Percentiles rank a stretch among this genome's conserved stretches.
These are phyloP conservation scores for Spatulosminthurus flaviceps DNA, from an alignment of 2,888 invertebrate genomes.

Conservation along the genomic window DNA sequence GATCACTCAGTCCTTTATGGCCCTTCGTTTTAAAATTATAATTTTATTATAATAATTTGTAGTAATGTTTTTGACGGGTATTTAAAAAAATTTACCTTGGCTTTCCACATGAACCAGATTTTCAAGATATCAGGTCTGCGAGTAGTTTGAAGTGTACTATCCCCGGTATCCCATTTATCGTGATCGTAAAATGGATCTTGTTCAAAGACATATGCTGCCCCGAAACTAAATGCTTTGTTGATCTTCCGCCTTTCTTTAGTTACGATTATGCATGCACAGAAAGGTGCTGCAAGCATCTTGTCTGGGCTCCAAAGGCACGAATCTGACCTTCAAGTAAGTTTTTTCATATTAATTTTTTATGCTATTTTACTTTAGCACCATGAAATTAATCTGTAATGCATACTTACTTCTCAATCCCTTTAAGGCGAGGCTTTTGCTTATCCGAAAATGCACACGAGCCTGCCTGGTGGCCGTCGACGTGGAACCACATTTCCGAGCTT, in stretches of 20 bases:
- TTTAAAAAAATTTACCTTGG: neutral
- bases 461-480: slow-evolving; percentile 24
- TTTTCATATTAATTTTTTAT: no score
- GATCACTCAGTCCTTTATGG: slow-evolving; percentile 25
- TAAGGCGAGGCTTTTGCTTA: neutral
- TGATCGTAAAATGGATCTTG: slow-evolving; percentile 38
- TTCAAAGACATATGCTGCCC: slow-evolving; percentile 4
- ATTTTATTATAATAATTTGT: neutral
- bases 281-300: slow-evolving; percentile 32
- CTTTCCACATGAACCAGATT: slow-evolving; percentile 50
- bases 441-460: slow-evolving; percentile 1
- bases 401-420: slow-evolving; percentile 31
- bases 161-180: slow-evolving; percentile 36
- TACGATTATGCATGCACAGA: slow-evolving; percentile 6
- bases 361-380: no score
- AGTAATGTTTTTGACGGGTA: neutral
- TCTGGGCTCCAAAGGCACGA: slow-evolving; percentile 26
- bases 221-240: slow-evolving; percentile 2
- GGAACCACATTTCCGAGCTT: slow-evolving; percentile 31
- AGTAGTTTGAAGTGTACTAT: slow-evolving; percentile 22
- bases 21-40: slow-evolving; percentile 33
- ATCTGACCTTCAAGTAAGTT: slow-evolving; percentile 35
- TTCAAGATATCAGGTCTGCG: slow-evolving; percentile 42
- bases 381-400: no score
- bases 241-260: slow-evolving; percentile 21